These are phyloP conservation scores for Drosophila burlai DNA, from an alignment of 1,140 invertebrate genomes.

Conservation along the genomic window DNA sequence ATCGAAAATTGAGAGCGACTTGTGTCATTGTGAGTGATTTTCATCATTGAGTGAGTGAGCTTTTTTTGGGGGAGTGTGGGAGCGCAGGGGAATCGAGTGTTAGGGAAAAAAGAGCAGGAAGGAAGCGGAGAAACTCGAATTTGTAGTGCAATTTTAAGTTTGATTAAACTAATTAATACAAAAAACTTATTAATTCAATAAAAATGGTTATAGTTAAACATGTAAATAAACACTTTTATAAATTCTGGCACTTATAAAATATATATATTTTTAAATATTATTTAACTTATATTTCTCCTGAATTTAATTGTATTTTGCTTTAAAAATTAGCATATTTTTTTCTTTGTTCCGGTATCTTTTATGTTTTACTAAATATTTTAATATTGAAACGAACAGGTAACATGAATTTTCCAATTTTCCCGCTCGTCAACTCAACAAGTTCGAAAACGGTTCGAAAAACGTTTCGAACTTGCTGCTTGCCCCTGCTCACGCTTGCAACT, in stretches of 20 bases:
- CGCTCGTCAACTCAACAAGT: slow-evolving; percentile 31
- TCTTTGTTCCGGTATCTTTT: fast-evolving
- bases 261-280: background rate
- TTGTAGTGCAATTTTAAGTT: no score
- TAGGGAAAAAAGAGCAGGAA: background rate
- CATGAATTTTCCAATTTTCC: background rate
- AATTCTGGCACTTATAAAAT: background rate
- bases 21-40: slow-evolving; percentile 31
- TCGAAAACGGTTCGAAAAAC: slow-evolving; percentile 46
- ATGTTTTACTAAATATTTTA: background rate
- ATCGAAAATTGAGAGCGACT: slow-evolving; percentile 76
- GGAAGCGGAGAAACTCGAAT: background rate
- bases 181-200: background rate
- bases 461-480: slow-evolving; percentile 62
- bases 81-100: slow-evolving; percentile 3
- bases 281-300: background rate
- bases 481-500: slow-evolving; percentile 64
- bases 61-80: background rate
- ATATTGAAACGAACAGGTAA: background rate
- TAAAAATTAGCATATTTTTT: background rate
- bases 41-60: slow-evolving; percentile 25
- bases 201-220: background rate
- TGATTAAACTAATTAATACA: background rate
- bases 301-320: background rate
- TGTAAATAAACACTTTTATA: background rate